Evolutionary conservation across 2,797 vertebrate genomes (phyloP), one percentile per base, ranked within the genome.

Genomic region (Helostoma temminkii): DNA sequence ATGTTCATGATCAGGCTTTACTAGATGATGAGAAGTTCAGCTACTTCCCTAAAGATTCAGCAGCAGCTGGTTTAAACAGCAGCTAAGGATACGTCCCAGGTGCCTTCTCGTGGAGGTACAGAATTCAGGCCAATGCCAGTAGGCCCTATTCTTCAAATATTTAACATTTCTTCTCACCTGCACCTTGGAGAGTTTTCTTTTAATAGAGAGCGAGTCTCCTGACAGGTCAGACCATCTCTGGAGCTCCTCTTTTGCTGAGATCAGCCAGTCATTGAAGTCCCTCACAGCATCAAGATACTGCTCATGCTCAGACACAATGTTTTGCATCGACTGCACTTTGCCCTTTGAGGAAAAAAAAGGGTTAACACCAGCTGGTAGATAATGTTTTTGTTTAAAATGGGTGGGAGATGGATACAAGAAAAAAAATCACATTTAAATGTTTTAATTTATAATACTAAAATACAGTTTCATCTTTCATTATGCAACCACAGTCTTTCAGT

Each of bases 231-330:
- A 96, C 98, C 98, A 99, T 57, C 98, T 96, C 52, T 99, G 96
- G 15, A 99, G 95, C 76, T 99, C 97, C 86, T 99, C 97, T 86
- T 97, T 98, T 19, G 97, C 98, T 14, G 96, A 99, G 65, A 96
- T 92, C 47, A 99, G 95, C 97, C 98, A 99, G 76, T 98, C 97
- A 0, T 95, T 96, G 87, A 98, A 95, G 80, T 99, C 97, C 77
- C 97, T 95, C 43, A 99, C 95, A 3, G 97, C 93, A 49, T 97
- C 96, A 1, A 97, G 81, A 46, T 98, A 98, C 73, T 96, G 92
- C 66, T 97, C 93, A 49, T 99, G 97, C 72, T 98, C 96, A 72
- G 96, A 96, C 63, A 98, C 95, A 0, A 95, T 92, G 67, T 94
- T 96, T 88, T 97, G 96, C 74, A 95, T 95, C 67, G 94, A 94